Evolutionary conservation across 2,888 invertebrate species (phyloP).

Genomic region (Escarpia spicata): DNA sequence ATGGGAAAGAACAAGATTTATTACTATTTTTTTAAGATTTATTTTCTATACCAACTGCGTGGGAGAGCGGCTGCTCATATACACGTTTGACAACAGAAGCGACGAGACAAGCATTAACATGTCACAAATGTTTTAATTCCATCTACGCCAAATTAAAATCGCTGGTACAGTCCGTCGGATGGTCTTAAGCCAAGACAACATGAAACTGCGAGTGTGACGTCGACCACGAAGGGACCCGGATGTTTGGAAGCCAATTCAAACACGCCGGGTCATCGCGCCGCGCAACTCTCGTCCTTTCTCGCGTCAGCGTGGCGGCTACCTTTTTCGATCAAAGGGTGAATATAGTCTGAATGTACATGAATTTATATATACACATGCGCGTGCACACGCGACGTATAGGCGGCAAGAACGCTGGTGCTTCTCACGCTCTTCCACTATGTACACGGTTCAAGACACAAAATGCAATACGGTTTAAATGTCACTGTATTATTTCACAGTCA

Average conservation of each 20-base stretch:
- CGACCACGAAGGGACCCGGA: conserved; percentile 6
- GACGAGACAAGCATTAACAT: conserved; percentile 16
- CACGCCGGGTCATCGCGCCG: neutral
- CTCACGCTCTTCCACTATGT: neutral
- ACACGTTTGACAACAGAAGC: conserved; percentile 16
- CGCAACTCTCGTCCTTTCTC: neutral
- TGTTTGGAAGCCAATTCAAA: conserved; percentile 13
- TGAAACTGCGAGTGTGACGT: neutral
- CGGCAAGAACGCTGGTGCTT: neutral
- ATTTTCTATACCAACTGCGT: conserved; percentile 5
- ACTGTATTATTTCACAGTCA: conserved; percentile 16
- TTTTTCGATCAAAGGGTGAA: neutral
- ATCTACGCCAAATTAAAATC: conserved; percentile 9
- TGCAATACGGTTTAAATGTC: conserved; percentile 16
- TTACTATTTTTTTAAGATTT: neutral
- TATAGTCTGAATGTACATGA: conserved; percentile 9
- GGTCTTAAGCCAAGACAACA: conserved; percentile 6
- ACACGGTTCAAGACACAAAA: neutral
- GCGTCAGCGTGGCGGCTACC: neutral
- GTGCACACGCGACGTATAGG: neutral
- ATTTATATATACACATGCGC: conserved; percentile 9
- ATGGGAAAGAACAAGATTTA: neutral
- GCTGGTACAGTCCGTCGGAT: conserved; percentile 10
- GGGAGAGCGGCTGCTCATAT: conserved; percentile 10
- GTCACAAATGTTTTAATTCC: conserved; percentile 16